Evolutionary conservation across 2,888 invertebrate genomes (phyloP).

Genomic region (Hirtodrosophila alboralis): DNA sequence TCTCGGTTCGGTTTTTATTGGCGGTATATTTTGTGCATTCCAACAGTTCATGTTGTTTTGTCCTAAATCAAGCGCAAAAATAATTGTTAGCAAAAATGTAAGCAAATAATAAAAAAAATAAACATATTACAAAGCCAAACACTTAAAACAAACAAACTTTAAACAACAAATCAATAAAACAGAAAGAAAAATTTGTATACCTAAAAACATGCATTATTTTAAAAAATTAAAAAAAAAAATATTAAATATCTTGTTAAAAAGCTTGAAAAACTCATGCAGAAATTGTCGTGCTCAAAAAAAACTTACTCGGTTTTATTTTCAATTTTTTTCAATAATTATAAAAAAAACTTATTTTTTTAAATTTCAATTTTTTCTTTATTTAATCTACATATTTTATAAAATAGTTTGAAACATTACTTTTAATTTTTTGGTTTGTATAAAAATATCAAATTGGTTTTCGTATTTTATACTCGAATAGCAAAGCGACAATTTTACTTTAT

Average conservation of each 20-base stretch:
- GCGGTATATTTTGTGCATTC: constrained; percentile 79
- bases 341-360: constrained; percentile 15
- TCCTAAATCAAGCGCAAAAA: constrained; percentile 50
- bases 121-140: constrained; percentile 5
- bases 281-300: constrained; percentile 4
- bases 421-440: constrained; percentile 58
- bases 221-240: neutral
- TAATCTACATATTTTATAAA: constrained; percentile 62
- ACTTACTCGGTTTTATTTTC: constrained; percentile 32
- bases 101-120: constrained; percentile 10
- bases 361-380: constrained; percentile 42
- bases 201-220: neutral
- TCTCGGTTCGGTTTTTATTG: constrained; percentile 83
- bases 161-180: neutral
- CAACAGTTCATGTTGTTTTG: constrained; percentile 76
- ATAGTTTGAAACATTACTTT: constrained; percentile 46
- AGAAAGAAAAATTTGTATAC: neutral
- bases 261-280: constrained; percentile 31
- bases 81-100: constrained; percentile 29
- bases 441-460: constrained; percentile 68
- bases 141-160: neutral
- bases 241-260: neutral
- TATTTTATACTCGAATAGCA: constrained; percentile 49
- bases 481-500: constrained; percentile 63
- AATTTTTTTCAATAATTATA: constrained; percentile 9